Percentiles rank a stretch among this genome's conserved stretches.
Evolutionary conservation across 2,113 vertebrate species (phyloP).

Genomic region (Callithrix jacchus): DNA sequence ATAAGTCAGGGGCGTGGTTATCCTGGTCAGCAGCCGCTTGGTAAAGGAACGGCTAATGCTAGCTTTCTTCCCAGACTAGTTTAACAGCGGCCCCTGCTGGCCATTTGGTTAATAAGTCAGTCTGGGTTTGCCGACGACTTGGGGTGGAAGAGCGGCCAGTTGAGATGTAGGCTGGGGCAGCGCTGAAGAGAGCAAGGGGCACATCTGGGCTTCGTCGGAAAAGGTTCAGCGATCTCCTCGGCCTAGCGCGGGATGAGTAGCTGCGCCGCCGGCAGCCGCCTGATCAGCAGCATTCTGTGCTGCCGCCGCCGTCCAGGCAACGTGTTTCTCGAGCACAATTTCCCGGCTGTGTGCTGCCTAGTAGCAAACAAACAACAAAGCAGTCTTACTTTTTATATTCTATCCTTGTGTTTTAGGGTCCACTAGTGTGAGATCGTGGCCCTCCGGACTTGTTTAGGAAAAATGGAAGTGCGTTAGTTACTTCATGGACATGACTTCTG

Average conservation of each 20-base stretch:
- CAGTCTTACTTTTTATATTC: neutral
- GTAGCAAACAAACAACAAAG: neutral
- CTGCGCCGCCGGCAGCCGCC: neutral
- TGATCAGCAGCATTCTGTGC: neutral
- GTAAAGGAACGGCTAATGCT: neutral
- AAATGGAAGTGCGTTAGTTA: slow-evolving; percentile 13
- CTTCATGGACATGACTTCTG: slow-evolving; percentile 6
- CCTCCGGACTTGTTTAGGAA: neutral
- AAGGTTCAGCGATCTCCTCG: neutral
- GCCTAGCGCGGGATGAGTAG: neutral
- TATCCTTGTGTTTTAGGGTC: slow-evolving; percentile 33
- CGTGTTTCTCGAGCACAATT: neutral
- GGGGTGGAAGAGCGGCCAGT: neutral
- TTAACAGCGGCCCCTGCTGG: slow-evolving; percentile 45
- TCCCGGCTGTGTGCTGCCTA: neutral
- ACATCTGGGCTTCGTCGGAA: neutral
- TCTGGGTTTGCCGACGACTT: neutral
- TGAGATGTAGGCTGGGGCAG: neutral
- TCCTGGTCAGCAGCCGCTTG: neutral
- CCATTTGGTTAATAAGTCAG: neutral
- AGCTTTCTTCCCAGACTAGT: neutral
- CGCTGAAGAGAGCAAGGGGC: neutral
- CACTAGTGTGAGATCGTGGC: neutral
- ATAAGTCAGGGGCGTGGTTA: neutral
- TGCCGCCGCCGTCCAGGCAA: neutral